Evolutionary conservation across 2,113 vertebrate species (phyloP), one percentile per base, ranked within the genome.

Genomic region (Beaufortia kweichowensis): DNA sequence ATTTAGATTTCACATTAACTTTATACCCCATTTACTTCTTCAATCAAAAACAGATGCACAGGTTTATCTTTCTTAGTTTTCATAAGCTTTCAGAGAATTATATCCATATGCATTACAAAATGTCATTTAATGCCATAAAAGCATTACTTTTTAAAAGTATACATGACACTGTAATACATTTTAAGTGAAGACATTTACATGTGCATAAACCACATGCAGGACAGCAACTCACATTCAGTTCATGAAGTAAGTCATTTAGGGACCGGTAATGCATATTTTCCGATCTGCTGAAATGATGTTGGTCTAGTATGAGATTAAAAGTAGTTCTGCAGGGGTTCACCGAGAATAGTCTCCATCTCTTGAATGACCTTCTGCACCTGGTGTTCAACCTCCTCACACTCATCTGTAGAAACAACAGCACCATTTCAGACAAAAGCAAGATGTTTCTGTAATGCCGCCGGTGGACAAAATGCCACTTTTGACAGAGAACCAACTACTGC

Each of bases 241-340:
- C 19, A 53, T n/a, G 4, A 53, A 53, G n/a, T 53, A 21, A 21
- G 3, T 53, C 15, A 46, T 46, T 46, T 3, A 19, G 48, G n/a
- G 2, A 53, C 56, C 12, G 14, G 3, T 19, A n/a, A 53, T 15
- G n/a, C 50, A 53, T 53, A n/a, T n/a, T n/a, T n/a, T n/a, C n/a
- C n/a, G n/a, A n/a, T n/a, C n/a, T n/a, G 48, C 33, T 35, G 33
- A 35, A 35, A 35, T n/a, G 9, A 43, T 43, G 41, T 43, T 43
- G 41, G 1, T 46, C 41, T 46, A 3, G 14, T 10, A 12, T 9
- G 57, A 4, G n/a, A 33, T 91, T 85, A 98, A 86, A 99, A 99
- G 91, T 98, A 99, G 88, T 92, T 94, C 89, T 99, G 96, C 26
- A 99, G 93, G 0, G 96, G 91, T 82, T 99, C 96, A 81, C 97